Evolutionary conservation across 2,888 invertebrate genomes (phyloP).

Genomic region (Matsumyia berberina): DNA sequence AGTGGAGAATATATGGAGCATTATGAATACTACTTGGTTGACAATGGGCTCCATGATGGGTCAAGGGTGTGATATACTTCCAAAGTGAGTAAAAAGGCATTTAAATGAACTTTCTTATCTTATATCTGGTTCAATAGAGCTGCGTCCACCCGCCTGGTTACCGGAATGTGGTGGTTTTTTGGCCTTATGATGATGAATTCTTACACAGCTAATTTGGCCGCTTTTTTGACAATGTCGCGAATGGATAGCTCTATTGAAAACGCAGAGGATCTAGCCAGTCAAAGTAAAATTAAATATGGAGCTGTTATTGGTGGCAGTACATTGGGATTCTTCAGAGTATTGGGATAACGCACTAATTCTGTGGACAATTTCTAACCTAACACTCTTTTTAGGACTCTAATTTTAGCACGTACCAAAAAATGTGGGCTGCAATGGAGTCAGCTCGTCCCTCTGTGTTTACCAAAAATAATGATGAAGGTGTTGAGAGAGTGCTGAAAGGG

Average conservation of each 20-base stretch:
- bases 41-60: slow-evolving; percentile 96
- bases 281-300: slow-evolving; percentile 98
- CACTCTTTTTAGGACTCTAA: slow-evolving; percentile 90
- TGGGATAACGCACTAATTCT: neutral
- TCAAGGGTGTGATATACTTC: slow-evolving; percentile 96
- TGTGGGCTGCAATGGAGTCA: slow-evolving; percentile 96
- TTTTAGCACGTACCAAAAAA: slow-evolving; percentile 93
- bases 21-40: slow-evolving; percentile 96
- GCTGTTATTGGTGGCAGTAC: slow-evolving; percentile 96
- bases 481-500: slow-evolving; percentile 91
- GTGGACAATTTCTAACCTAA: neutral
- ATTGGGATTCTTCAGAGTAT: slow-evolving; percentile 94
- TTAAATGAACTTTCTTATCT: no score
- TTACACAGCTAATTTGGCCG: slow-evolving; percentile 97
- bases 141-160: slow-evolving; percentile 93
- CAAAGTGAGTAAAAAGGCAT: slow-evolving; percentile 87
- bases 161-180: slow-evolving; percentile 97
- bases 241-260: slow-evolving; percentile 90
- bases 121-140: slow-evolving; percentile 88
- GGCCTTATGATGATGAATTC: slow-evolving; percentile 95
- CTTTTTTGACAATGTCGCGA: slow-evolving; percentile 95
- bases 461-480: slow-evolving; percentile 92
- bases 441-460: slow-evolving; percentile 93
- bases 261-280: slow-evolving; percentile 96
- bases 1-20: slow-evolving; percentile 94